Percentiles rank a stretch among this genome's conserved stretches.
These are phyloP conservation scores for Microcebus jonahi DNA, from an alignment of 2,113 vertebrate species.

Conservation along the genomic window DNA sequence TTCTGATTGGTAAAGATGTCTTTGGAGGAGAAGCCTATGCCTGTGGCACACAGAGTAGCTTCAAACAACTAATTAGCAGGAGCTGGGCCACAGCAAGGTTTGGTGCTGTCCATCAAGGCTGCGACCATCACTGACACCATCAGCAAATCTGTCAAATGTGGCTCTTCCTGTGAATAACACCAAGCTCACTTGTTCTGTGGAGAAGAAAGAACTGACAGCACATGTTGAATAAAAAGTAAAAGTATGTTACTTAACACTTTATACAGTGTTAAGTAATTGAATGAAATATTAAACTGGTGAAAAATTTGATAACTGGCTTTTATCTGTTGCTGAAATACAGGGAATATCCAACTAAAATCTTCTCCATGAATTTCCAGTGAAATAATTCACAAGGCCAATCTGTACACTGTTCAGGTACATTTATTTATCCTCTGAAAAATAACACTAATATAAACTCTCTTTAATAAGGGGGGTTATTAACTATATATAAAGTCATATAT, in stretches of 20 bases:
- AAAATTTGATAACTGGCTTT: neutral
- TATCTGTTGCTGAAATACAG: neutral
- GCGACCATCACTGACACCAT: constrained; percentile 88
- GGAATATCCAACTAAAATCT: neutral
- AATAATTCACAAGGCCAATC: neutral
- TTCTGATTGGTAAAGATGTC: constrained; percentile 85
- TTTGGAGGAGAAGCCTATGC: constrained; percentile 85
- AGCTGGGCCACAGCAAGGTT: constrained; percentile 87
- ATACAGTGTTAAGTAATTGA: constrained; percentile 11
- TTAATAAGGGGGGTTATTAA: neutral
- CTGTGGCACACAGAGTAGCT: constrained; percentile 89
- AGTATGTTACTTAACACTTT: constrained; percentile 31
- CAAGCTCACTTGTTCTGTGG: constrained; percentile 81
- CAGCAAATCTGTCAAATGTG: constrained; percentile 90
- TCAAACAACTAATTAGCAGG: constrained; percentile 93
- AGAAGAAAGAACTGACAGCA: constrained; percentile 67
- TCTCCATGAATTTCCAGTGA: constrained; percentile 41
- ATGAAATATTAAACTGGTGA: constrained; percentile 13
- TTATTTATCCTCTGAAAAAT: neutral
- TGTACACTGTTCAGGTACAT: neutral
- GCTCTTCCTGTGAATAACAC: constrained; percentile 87
- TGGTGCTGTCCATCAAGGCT: constrained; percentile 91
- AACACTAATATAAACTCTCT: neutral
- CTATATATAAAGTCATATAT: neutral
- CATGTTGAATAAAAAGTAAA: neutral